These are phyloP conservation scores for Percopsis transmontana DNA, from an alignment of 2,113 vertebrate species.

Conservation along the genomic window DNA sequence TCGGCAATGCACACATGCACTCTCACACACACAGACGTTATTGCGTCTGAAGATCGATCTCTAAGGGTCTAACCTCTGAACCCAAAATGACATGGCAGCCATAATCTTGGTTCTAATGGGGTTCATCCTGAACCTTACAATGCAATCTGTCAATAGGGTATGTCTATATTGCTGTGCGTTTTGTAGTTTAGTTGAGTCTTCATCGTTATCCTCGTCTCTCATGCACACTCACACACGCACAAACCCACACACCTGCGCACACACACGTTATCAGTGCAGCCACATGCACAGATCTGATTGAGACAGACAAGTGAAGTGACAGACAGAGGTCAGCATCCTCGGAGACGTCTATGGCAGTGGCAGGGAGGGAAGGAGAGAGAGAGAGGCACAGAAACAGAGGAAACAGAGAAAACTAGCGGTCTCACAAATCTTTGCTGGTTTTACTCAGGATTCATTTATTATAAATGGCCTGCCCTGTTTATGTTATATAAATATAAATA, in stretches of 20 bases:
- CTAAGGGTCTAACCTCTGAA: background rate
- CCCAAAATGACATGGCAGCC: background rate
- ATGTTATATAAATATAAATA: constrained; percentile 62
- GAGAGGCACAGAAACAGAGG: background rate
- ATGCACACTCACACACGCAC: constrained; percentile 9
- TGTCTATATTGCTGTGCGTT: no score
- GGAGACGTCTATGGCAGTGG: constrained; percentile 11
- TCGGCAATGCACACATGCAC: no score
- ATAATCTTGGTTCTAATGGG: no score
- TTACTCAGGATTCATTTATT: constrained; percentile 56
- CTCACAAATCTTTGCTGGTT: constrained; percentile 47
- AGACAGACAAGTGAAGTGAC: background rate
- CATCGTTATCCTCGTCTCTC: background rate
- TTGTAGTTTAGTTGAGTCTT: background rate
- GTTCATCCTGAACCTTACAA: no score
- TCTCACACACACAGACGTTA: background rate
- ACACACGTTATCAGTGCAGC: background rate
- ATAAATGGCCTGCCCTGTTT: constrained; percentile 49
- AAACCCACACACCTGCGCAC: constrained; percentile 6
- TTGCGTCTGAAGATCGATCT: background rate
- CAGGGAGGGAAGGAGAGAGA: constrained; percentile 1
- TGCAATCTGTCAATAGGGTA: no score
- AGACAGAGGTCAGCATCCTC: background rate
- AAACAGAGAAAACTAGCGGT: constrained; percentile 3
- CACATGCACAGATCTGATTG: background rate